A percentile compares a stretch with the other conserved stretches of the same genome.
Evolutionary conservation across 2,797 vertebrate genomes (phyloP).

Genomic region (Sternotherus odoratus): DNA sequence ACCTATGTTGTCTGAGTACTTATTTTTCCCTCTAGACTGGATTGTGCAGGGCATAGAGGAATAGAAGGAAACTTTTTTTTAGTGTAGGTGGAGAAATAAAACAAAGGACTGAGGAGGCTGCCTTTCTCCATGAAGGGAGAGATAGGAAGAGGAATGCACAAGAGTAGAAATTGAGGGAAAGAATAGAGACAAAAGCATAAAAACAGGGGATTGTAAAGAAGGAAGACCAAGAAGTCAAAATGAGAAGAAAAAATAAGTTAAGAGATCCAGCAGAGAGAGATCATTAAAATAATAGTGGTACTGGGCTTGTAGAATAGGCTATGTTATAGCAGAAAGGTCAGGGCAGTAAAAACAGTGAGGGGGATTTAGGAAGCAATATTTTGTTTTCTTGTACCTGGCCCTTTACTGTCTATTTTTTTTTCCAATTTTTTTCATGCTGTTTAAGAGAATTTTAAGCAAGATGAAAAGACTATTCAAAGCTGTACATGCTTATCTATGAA

Average conservation of each 20-base stretch:
- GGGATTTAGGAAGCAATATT: neutral
- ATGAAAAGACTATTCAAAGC: neutral
- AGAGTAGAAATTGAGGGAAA: neutral
- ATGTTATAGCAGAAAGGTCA: neutral
- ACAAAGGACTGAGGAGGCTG: neutral
- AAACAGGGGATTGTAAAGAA: neutral
- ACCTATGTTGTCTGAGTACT: neutral
- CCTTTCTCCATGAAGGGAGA: neutral
- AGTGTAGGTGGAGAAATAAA: neutral
- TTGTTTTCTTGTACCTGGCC: neutral
- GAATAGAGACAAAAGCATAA: neutral
- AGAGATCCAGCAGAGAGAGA: neutral
- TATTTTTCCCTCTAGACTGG: neutral
- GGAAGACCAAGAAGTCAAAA: neutral
- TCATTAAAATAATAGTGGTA: neutral
- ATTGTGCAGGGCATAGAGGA: neutral
- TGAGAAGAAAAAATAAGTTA: neutral
- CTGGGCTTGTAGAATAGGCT: neutral
- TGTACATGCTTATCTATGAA: neutral
- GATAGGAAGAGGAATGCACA: neutral
- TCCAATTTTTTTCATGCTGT: neutral
- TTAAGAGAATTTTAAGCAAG: neutral
- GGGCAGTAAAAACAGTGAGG: neutral
- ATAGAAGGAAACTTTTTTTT: neutral
- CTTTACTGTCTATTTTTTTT: neutral